A percentile compares a stretch with the other conserved stretches of the same genome.
These are phyloP conservation scores for Himalopsyche anomala DNA, from an alignment of 2,888 invertebrate genomes.

Conservation along the genomic window DNA sequence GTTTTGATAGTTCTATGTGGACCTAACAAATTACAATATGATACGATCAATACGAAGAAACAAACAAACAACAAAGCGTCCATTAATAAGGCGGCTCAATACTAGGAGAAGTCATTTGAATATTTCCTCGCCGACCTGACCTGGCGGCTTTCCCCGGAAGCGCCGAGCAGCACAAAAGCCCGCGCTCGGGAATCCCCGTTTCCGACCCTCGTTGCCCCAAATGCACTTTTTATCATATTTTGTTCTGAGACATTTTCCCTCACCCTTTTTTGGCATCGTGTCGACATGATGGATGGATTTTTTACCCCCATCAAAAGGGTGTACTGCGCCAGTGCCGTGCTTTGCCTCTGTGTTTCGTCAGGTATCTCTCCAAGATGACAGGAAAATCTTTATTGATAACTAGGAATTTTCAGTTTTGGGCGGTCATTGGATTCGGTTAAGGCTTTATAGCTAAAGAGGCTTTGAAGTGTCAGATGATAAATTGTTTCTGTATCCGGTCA, in stretches of 20 bases:
- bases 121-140: slow-evolving; percentile 55
- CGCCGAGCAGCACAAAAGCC: slow-evolving; percentile 61
- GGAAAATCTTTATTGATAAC: slow-evolving; percentile 43
- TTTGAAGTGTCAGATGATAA: slow-evolving; percentile 19
- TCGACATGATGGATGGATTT: slow-evolving; percentile 65
- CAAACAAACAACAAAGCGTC: slow-evolving; percentile 15
- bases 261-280: slow-evolving; percentile 64
- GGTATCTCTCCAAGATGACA: slow-evolving; percentile 31
- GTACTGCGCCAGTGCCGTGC: slow-evolving; percentile 28
- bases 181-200: slow-evolving; percentile 59
- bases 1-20: too few species aligned
- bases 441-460: neutral
- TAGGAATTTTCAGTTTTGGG: neutral
- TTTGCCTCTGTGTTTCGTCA: neutral
- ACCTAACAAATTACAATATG: too few species aligned
- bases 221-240: slow-evolving; percentile 66
- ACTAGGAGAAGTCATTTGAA: slow-evolving; percentile 32
- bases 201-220: slow-evolving; percentile 56
- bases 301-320: slow-evolving; percentile 59
- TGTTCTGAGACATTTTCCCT: slow-evolving; percentile 65
- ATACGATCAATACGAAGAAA: neutral
- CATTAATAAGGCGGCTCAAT: slow-evolving; percentile 2
- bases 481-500: slow-evolving; percentile 26
- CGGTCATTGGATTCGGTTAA: slow-evolving; percentile 19
- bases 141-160: slow-evolving; percentile 61